Evolutionary conservation across 2,797 vertebrate genomes (phyloP), one percentile per base, ranked within the genome.

Genomic region (Nannoperca australis): DNA sequence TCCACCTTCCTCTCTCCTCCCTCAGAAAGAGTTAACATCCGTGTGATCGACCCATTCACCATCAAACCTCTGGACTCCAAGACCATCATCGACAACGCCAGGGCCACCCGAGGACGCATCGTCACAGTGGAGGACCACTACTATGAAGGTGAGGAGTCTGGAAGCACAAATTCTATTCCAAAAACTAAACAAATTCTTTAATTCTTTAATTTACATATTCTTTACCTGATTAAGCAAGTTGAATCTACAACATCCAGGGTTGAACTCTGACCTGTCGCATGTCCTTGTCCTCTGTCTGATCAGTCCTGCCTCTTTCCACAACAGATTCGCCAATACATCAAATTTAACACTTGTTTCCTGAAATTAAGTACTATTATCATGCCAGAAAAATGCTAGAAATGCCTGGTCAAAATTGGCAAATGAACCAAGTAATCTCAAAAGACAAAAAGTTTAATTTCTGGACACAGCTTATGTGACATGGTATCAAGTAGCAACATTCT

Each of bases 121-220:
- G 92, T 99, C 91, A 98, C 97, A 0, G 97, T 99, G 92, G 98
- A 99, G 85, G 98, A 99, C 86, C 98, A 99, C 89, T 99, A 99
- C 89, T 95, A 96, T 5, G 97, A 99, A 95, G 98, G 98, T 98
- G 81, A 90, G 88, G 42, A 40, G 47, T 56, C 51, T 7, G 51
- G 50, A 53, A 12, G 1, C 1, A 22, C n/a, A 24, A 51, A 50
- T 24, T 4, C 30, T 3, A 3, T 22, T 40, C 14, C 3, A 27
- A 59, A 54, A 24, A 47, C n/a, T 63, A 5, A 36, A 20, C 7
- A 40, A 34, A 42, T 22, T 14, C 1, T 10, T 13, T 9, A 40
- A 54, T 45, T 11, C 12, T 13, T 27, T 51, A 51, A 22, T 59
- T 50, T 18, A 30, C 22, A 67, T 18, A 1, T 18, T 15, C 12